Percentiles rank a stretch among this genome's conserved stretches.
These are phyloP conservation scores for Polymixis lichenea DNA, from an alignment of 2,888 invertebrate species.

Conservation along the genomic window DNA sequence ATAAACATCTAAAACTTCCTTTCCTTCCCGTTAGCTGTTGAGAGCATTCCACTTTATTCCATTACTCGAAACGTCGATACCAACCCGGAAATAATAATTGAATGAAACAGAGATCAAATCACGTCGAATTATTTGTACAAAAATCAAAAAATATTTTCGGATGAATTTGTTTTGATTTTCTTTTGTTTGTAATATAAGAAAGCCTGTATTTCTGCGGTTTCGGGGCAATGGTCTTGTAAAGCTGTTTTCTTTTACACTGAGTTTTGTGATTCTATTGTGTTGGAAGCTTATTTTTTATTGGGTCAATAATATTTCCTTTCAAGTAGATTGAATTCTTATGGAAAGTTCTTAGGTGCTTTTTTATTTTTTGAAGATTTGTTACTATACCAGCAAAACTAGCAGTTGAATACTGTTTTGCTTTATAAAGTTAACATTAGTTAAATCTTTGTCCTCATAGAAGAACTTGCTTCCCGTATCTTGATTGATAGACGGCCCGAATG, in stretches of 20 bases:
- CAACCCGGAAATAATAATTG: constrained; percentile 30
- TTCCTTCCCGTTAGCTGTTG: not conserved
- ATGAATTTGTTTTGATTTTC: constrained; percentile 33
- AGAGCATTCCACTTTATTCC: constrained; percentile 14
- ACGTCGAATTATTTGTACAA: constrained; percentile 25
- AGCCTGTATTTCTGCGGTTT: constrained; percentile 37
- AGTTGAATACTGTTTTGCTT: too few relatives aligned
- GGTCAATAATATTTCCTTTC: constrained; percentile 41
- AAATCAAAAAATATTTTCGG: constrained; percentile 18
- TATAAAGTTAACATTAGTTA: too few relatives aligned
- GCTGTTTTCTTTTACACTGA: constrained; percentile 37
- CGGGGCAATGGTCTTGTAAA: constrained; percentile 41
- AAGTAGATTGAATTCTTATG: not conserved
- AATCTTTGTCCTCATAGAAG: too few relatives aligned
- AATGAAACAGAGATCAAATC: constrained; percentile 34
- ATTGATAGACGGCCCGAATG: too few relatives aligned
- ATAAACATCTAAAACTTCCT: not conserved
- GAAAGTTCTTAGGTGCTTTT: not conserved
- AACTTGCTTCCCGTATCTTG: too few relatives aligned
- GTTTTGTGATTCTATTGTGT: constrained; percentile 36
- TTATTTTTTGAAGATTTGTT: not conserved
- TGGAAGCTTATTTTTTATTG: constrained; percentile 32
- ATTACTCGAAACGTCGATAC: constrained; percentile 10
- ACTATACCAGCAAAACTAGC: not conserved
- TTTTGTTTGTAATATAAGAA: constrained; percentile 42